Evolutionary conservation across 2,113 vertebrate species (phyloP).

Genomic region (Leuciscus idus): DNA sequence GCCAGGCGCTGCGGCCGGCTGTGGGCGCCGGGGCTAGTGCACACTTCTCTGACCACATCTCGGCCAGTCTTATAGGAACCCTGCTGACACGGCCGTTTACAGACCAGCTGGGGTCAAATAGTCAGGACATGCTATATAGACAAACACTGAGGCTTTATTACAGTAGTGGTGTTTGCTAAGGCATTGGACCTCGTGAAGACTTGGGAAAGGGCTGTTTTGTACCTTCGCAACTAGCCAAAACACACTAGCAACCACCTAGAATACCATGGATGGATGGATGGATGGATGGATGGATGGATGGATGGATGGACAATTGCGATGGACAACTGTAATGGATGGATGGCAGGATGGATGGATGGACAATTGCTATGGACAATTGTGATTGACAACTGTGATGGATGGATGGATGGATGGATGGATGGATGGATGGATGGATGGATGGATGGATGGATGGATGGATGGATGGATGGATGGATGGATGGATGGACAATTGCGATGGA

Average conservation of each 20-base stretch:
- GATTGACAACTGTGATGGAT: too few species aligned
- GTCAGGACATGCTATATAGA: background rate
- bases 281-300: too few species aligned
- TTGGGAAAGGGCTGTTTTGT: background rate
- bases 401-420: too few species aligned
- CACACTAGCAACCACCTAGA: background rate
- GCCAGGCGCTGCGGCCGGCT: slow-evolving; percentile 40
- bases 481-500: too few species aligned
- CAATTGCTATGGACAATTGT: too few species aligned
- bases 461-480: too few species aligned
- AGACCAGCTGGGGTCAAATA: slow-evolving; percentile 9
- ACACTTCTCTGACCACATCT: slow-evolving; percentile 26
- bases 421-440: too few species aligned
- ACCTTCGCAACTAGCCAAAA: background rate
- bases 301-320: too few species aligned
- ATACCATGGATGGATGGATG: too few species aligned
- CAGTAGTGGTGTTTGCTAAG: background rate
- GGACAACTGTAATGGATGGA: too few species aligned
- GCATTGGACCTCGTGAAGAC: background rate
- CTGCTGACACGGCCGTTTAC: background rate
- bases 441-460: too few species aligned
- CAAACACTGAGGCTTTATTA: slow-evolving; percentile 30
- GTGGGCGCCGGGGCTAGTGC: slow-evolving; percentile 18
- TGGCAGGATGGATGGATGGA: too few species aligned
- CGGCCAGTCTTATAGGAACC: background rate